Conservation (phyloP, 2,797 vertebrate genomes). For the Smutsia temminckii region DNA sequence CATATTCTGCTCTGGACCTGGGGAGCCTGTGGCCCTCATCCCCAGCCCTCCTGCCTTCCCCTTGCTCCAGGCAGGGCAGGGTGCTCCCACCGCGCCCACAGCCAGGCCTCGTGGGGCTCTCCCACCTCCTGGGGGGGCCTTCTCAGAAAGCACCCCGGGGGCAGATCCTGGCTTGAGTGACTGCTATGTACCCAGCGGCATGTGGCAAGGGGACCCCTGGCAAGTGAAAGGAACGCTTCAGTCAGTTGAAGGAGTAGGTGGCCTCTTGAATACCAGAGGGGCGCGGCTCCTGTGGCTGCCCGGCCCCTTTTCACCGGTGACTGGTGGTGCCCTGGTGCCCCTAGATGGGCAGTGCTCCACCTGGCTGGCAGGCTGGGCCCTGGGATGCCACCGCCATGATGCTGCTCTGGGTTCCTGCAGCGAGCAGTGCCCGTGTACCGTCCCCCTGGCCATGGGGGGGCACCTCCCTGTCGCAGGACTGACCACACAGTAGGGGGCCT, state of each 20-base stretch:
- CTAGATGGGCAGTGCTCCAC: neutral
- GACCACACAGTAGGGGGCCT: neutral
- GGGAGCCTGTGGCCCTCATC: no score
- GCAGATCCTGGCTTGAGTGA: neutral
- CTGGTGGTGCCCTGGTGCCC: no score
- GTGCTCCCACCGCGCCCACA: neutral
- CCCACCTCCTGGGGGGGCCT: neutral
- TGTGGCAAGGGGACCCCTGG: rapidly evolving
- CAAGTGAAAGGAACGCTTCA: neutral
- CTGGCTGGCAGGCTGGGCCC: neutral
- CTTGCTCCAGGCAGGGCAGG: neutral
- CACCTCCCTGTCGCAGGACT: neutral
- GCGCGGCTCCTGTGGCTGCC: neutral
- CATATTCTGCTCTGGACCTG: neutral
- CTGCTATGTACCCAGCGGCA: rapidly evolving
- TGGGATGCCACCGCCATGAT: neutral
- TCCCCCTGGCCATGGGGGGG: neutral
- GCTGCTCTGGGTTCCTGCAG: neutral
- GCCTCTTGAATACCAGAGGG: no score
- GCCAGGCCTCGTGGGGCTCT: neutral
- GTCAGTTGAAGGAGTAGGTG: neutral
- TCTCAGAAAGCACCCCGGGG: neutral
- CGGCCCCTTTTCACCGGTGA: neutral
- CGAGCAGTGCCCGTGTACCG: neutral
- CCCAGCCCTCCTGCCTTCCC: neutral